Base-by-base conservation (phyloP, 2,888 invertebrate species). In the Drosophila mettleri region DNA sequence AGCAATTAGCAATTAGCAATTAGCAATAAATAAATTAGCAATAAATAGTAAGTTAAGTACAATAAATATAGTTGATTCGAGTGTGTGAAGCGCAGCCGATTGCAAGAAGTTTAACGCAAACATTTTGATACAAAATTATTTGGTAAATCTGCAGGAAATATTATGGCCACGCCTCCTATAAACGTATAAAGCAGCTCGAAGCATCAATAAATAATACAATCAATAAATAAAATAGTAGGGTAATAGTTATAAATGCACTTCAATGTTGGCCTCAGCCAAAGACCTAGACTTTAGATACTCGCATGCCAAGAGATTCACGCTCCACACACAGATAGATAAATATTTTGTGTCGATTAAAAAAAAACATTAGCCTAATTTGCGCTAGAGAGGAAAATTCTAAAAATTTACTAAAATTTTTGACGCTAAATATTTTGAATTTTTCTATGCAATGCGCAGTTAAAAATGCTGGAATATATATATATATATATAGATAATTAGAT, bases 41-140 rank as follows among this genome's bases (percentile, higher is more conserved):
- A 54, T 54, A 80, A 68, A 63, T 74, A 60, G 65, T 69, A 48
- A 51, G 59, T 63, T 65, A 61, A 64, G 66, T 61, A 78, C 45
- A 77, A 78, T 73, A 83, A 81, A 77, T 78, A 75, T 78, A 75
- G 61, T 63, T 63, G 70, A 38, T 41, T 62, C 64, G 61, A 69
- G 63, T 51, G 65, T 69, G 45, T 55, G 52, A 65, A 49, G 57
- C 66, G 71, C 70, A 62, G 61, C 61, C 64, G 62, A 59, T 63
- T 64, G 75, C 77, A 74, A 74, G 80, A 74, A 54, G 63, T 81
- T 80, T 75, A 60, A 16, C 78, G 70, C 86, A 88, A 89, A 90
- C 74, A 90, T 90, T 90, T 90, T 90, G 90, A 90, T 90, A 90
- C 90, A 90, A 90, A 90, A 90, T 87, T 87, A 86, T 88, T 89